Base-by-base conservation (phyloP, 2,113 vertebrate genomes). In the Gadus chalcogrammus region DNA sequence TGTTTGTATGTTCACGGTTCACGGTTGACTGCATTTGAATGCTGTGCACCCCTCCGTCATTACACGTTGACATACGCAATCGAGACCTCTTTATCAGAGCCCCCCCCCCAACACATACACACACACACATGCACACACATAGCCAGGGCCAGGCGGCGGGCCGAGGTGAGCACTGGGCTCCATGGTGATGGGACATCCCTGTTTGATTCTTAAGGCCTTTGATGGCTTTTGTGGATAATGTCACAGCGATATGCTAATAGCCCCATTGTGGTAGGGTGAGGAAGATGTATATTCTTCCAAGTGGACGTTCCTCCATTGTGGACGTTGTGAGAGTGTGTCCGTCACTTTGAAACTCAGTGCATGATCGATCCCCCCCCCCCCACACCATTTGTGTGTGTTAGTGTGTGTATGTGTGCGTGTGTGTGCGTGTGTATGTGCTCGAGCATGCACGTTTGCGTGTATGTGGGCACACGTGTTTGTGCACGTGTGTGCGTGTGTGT, bases 181-280 rank as follows among this genome's bases (percentile, higher is more conserved):
- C 42, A 48, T 48, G 42, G 42, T 48, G 42, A 48, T 9, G 12
- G 6, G 61, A 20, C 60, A 22, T 62, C 18, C 61, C 22, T 24
- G 61, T 62, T 62, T 62, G 61, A 62, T 27, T 13, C 24, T 22
- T 22, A 24, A 24, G 22, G 61, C 61, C 61, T 62, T 62, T 48
- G 42, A 48, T 48, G 8, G 42, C 42, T 11, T 62, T 62, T 62
- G 61, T 62, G 42, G 42, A 13, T 48, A 9, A 58, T 62, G 20
- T 62, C 61, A 62, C 24, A 22, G 61, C 24, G 15, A 62, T 62
- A 62, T 62, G 61, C 61, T 62, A 62, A 62, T 62, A 62, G 55
- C 55, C 55, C 42, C 42, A 11, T 48, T 58, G 55, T n/a, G 15
- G 55, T 17, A 16, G 15, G 42, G 42, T 9, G 42, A 48, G 4